Evolutionary conservation across 2,888 invertebrate species (phyloP).

Genomic region (Palloptera scutellata): DNA sequence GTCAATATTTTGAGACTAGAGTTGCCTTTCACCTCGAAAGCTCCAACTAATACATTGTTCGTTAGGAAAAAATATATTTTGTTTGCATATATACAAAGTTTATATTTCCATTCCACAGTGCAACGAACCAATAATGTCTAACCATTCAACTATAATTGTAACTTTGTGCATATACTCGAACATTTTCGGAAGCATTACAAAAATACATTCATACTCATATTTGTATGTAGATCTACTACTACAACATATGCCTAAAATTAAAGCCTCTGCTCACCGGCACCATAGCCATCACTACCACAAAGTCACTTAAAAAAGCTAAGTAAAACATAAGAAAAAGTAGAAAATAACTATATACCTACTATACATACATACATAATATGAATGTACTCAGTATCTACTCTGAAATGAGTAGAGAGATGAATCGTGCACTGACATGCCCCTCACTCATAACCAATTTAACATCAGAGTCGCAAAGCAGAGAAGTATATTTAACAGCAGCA

Average conservation of each 20-base stretch:
- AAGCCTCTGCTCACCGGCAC: neutral
- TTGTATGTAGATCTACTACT: slow-evolving; percentile 5
- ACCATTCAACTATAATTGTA: slow-evolving; percentile 18
- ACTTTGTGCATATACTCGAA: slow-evolving; percentile 20
- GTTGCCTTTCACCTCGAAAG: too few species aligned
- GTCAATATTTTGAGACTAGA: too few species aligned
- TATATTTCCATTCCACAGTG: slow-evolving; percentile 9
- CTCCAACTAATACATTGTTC: too few species aligned
- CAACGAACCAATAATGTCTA: slow-evolving; percentile 17
- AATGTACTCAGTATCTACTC: too few species aligned
- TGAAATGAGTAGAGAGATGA: slow-evolving; percentile 24
- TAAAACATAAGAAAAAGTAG: neutral
- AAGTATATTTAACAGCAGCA: too few species aligned
- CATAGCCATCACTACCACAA: neutral
- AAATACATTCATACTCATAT: neutral
- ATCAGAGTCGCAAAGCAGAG: neutral
- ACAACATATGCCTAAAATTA: neutral
- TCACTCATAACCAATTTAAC: slow-evolving; percentile 27
- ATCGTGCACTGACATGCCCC: slow-evolving; percentile 34
- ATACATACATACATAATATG: too few species aligned
- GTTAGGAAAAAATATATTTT: too few species aligned
- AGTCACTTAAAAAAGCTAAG: slow-evolving; percentile 2
- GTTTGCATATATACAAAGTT: neutral
- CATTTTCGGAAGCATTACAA: slow-evolving; percentile 24
- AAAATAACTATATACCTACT: neutral